Evolutionary conservation across 2,797 vertebrate genomes (phyloP).

Genomic region (Aeoliscus strigatus): DNA sequence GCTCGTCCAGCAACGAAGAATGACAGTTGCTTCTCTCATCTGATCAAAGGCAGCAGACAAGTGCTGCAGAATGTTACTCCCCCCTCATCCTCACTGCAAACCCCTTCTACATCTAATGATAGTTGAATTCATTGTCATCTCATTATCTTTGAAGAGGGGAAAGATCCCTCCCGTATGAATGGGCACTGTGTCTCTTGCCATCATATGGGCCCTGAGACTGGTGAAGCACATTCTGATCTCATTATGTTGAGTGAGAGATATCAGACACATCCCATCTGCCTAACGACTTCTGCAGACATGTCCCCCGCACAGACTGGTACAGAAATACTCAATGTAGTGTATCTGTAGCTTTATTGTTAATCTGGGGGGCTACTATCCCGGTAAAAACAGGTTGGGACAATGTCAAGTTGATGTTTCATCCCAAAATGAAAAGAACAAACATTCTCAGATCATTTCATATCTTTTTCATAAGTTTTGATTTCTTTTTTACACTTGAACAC

Average conservation of each 20-base stretch:
- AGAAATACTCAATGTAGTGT: slow-evolving; percentile 12
- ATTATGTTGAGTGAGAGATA: slow-evolving; percentile 73
- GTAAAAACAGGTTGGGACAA: slow-evolving; percentile 3
- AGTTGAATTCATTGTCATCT: slow-evolving; percentile 77
- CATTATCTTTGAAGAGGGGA: slow-evolving; percentile 76
- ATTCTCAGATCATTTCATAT: too few relatives aligned
- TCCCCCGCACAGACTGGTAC: slow-evolving; percentile 42
- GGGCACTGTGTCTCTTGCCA: slow-evolving; percentile 68
- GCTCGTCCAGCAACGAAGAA: slow-evolving; percentile 51
- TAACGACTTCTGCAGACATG: slow-evolving; percentile 59
- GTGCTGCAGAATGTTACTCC: slow-evolving; percentile 53
- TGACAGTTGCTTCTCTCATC: slow-evolving; percentile 65
- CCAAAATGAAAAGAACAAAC: too few relatives aligned
- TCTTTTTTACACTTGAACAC: too few relatives aligned
- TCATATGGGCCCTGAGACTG: slow-evolving; percentile 63
- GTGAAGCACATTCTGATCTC: slow-evolving; percentile 65
- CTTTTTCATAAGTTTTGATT: too few relatives aligned
- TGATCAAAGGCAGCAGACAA: slow-evolving; percentile 73
- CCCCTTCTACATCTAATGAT: slow-evolving; percentile 65
- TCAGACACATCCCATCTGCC: slow-evolving; percentile 73
- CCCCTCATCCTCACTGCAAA: slow-evolving; percentile 28
- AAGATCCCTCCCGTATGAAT: slow-evolving; percentile 64
- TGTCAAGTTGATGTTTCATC: too few relatives aligned
- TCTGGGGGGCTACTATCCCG: slow-evolving; percentile 3
- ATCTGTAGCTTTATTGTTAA: slow-evolving; percentile 21